phyloP scores from a whole-genome alignment of 2,797 vertebrate genomes.

The Ptychadena robeensis region DNA sequence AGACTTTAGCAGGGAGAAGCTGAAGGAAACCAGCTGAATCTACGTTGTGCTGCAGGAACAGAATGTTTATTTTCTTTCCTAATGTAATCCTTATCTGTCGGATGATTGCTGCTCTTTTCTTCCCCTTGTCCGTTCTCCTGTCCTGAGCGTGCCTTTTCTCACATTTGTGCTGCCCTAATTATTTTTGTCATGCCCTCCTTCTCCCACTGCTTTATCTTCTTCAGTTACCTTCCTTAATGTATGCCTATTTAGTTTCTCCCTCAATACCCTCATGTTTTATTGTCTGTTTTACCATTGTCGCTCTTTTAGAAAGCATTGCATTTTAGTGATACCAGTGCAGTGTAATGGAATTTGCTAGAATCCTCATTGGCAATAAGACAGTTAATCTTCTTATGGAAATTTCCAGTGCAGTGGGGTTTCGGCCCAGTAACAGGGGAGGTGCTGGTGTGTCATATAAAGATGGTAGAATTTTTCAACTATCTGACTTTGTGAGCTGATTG shows the following conservation, averaged over 20 bases:
- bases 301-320: no score
- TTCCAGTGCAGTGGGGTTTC: no score
- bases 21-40: constrained; percentile 32
- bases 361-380: no score
- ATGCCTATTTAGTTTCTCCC: neutral
- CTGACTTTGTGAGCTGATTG: no score
- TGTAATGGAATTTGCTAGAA: no score
- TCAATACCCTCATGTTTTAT: neutral
- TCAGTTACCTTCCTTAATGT: neutral
- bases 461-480: no score
- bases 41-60: neutral
- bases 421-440: no score
- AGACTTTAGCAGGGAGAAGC: constrained; percentile 19
- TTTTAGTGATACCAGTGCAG: no score
- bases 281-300: no score
- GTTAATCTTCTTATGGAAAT: no score
- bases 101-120: constrained; percentile 3
- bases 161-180: neutral
- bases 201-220: neutral
- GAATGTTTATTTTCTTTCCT: constrained; percentile 10
- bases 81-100: constrained; percentile 20
- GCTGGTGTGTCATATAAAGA: no score
- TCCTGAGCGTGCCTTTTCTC: neutral
- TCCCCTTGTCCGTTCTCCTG: neutral
- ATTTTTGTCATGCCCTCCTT: neutral